phyloP scores from a whole-genome alignment of 2,888 invertebrate species.

The Adelphocoris suturalis region DNA sequence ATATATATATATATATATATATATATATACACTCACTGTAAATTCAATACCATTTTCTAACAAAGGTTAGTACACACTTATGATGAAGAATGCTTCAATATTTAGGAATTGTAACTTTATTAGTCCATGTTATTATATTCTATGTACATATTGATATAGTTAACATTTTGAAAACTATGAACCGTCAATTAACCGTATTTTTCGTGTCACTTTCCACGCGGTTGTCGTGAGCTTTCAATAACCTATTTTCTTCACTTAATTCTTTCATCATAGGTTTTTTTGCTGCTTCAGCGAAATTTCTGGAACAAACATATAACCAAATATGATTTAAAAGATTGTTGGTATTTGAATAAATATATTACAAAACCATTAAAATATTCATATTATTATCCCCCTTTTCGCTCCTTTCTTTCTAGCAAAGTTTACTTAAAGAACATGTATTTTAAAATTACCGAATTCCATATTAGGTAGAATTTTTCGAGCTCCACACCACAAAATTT shows the following conservation, averaged over 20 bases:
- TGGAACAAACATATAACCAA: not conserved
- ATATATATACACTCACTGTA: too few species aligned
- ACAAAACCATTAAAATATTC: too few species aligned
- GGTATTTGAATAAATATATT: too few species aligned
- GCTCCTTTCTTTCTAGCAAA: too few species aligned
- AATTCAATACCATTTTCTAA: too few species aligned
- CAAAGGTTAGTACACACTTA: too few species aligned
- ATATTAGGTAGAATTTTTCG: not conserved
- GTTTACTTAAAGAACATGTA: not conserved
- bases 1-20: too few species aligned
- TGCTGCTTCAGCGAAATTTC: constrained; percentile 26
- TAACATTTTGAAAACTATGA: not conserved
- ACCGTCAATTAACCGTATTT: not conserved
- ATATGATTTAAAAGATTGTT: too few species aligned
- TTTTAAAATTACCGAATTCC: not conserved
- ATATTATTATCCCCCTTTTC: too few species aligned
- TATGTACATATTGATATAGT: not conserved
- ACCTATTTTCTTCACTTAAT: not conserved
- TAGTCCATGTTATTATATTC: not conserved
- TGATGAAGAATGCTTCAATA: too few species aligned
- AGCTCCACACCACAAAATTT: not conserved
- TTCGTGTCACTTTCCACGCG: not conserved
- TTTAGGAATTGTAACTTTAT: too few species aligned
- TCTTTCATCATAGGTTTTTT: not conserved
- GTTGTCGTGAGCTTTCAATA: not conserved